Conservation (phyloP, 2,888 invertebrate genomes). For the Spicauda simplicius region DNA sequence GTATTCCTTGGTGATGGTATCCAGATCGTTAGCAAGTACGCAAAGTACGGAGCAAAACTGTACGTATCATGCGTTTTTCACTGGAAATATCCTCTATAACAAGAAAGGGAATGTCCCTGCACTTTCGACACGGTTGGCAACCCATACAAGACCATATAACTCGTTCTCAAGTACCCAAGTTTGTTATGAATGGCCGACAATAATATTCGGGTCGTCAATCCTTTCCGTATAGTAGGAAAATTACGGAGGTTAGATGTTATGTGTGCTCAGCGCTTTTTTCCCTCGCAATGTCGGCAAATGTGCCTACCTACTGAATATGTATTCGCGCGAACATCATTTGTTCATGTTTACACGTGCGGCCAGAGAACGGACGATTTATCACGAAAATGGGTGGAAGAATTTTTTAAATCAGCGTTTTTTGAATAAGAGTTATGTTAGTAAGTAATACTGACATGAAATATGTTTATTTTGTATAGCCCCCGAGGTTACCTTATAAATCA, state of each 20-base stretch:
- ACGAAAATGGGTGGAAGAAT: background rate
- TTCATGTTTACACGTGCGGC: constrained; percentile 50
- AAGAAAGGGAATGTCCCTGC: background rate
- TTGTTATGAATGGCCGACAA: constrained; percentile 21
- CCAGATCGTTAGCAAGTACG: no score
- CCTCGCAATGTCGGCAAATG: constrained; percentile 35
- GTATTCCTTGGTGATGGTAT: no score
- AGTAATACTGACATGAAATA: no score
- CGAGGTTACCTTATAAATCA: no score
- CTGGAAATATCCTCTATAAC: no score
- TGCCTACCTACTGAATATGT: constrained; percentile 58
- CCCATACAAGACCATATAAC: background rate
- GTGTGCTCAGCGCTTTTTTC: constrained; percentile 18
- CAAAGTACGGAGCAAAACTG: no score
- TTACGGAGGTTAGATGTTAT: constrained; percentile 18
- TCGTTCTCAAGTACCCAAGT: constrained; percentile 17
- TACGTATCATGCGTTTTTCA: no score
- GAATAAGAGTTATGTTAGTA: no score
- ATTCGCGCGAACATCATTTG: constrained; percentile 60
- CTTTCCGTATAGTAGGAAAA: constrained; percentile 9
- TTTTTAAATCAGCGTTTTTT: background rate
- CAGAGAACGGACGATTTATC: constrained; percentile 28
- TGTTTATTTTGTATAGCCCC: no score
- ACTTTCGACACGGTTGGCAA: background rate
- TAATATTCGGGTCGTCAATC: constrained; percentile 18